These are phyloP conservation scores for Eudasyphora cyanicolor DNA, from an alignment of 2,888 invertebrate genomes.

Conservation along the genomic window DNA sequence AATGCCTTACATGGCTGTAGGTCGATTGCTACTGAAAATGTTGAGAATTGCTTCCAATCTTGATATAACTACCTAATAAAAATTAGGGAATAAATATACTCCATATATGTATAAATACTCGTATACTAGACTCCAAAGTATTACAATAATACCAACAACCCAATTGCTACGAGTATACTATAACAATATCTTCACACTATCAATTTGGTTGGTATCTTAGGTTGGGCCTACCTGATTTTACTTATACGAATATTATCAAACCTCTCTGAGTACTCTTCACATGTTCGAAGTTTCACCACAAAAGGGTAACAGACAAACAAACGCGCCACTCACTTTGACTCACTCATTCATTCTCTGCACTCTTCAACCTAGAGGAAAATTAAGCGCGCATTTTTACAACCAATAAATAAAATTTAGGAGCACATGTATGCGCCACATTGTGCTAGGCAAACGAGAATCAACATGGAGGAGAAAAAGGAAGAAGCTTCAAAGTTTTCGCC, in stretches of 20 bases:
- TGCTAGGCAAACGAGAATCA: neutral
- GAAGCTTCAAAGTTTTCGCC: slow-evolving; percentile 2
- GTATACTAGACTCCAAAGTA: no score
- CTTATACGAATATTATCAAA: neutral
- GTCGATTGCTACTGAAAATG: no score
- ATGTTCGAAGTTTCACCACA: neutral
- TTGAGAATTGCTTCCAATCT: no score
- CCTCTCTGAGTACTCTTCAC: neutral
- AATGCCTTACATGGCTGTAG: no score
- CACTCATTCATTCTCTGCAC: neutral
- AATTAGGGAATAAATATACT: no score
- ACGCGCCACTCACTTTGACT: neutral
- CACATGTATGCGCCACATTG: neutral
- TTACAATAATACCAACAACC: no score
- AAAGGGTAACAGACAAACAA: neutral
- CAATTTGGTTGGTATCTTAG: no score
- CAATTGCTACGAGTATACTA: no score
- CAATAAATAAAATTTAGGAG: slow-evolving; percentile 29
- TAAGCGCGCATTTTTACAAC: neutral
- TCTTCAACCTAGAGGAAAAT: neutral
- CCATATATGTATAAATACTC: no score
- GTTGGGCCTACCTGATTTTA: neutral
- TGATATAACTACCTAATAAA: no score
- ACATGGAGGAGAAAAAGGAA: neutral
- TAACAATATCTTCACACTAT: no score